These are phyloP conservation scores for Menidia menidia DNA, from an alignment of 2,797 vertebrate genomes.

Conservation along the genomic window DNA sequence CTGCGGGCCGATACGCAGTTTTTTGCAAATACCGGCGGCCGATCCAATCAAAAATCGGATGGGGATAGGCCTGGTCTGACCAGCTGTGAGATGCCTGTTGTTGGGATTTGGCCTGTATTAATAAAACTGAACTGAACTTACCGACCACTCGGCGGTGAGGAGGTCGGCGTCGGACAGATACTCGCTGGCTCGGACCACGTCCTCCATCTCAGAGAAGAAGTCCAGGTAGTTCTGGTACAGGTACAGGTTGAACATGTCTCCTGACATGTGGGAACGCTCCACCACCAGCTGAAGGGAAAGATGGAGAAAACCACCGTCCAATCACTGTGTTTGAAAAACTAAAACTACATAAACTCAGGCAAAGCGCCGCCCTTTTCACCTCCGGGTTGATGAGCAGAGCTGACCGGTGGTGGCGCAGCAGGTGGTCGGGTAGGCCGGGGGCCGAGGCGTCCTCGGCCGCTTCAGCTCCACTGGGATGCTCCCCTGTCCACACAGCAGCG, in stretches of 20 bases:
- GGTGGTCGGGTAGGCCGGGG: constrained; percentile 84
- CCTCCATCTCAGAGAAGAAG: constrained; percentile 91
- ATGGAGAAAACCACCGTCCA: background rate
- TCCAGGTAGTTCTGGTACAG: constrained; percentile 97
- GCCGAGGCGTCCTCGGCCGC: constrained; percentile 59
- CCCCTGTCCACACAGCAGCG: constrained; percentile 76
- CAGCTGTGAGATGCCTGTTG: background rate
- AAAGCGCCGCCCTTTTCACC: constrained; percentile 58
- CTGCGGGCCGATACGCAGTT: too few relatives aligned
- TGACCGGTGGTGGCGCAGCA: constrained; percentile 86
- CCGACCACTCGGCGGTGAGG: constrained; percentile 90
- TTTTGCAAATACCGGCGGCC: too few relatives aligned
- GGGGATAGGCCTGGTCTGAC: too few relatives aligned
- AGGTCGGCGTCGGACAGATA: constrained; percentile 92
- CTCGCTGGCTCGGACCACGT: constrained; percentile 90
- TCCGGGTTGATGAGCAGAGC: constrained; percentile 89
- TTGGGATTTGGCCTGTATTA: background rate
- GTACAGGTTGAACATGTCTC: constrained; percentile 92
- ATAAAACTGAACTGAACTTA: constrained; percentile 74
- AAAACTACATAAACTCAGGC: too few relatives aligned
- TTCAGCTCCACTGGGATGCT: constrained; percentile 68
- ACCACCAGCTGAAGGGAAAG: constrained; percentile 83
- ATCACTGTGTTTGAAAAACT: too few relatives aligned
- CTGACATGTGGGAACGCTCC: constrained; percentile 92
- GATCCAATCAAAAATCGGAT: too few relatives aligned